A percentile compares a stretch with the other conserved stretches of the same genome.
phyloP scores from a whole-genome alignment of 2,113 vertebrate genomes.

The Nothocercus julius region DNA sequence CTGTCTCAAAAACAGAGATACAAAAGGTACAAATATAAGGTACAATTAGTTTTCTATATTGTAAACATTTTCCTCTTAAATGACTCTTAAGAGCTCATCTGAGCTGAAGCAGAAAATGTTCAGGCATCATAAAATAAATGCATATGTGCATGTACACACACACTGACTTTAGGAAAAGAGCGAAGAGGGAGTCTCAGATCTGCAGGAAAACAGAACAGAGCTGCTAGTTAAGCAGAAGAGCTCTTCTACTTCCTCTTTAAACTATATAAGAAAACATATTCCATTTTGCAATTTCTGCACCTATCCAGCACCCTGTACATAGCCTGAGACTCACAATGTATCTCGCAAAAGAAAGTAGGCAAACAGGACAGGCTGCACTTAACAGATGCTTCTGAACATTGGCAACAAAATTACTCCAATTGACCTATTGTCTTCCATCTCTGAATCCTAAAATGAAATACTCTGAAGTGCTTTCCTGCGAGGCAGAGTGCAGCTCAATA shows the following conservation, averaged over 20 bases:
- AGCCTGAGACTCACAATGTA: not conserved
- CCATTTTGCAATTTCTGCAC: not conserved
- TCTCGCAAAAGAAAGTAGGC: not conserved
- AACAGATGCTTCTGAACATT: not conserved
- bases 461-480: not conserved
- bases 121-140: not conserved
- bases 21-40: not conserved
- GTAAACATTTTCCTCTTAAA: not conserved
- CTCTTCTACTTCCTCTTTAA: not conserved
- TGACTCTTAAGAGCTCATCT: not conserved
- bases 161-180: not conserved
- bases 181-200: not conserved
- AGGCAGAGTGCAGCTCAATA: not conserved
- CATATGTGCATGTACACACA: not conserved
- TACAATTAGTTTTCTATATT: not conserved
- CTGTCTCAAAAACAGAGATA: not conserved
- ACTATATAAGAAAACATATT: not conserved
- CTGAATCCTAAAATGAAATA: not conserved
- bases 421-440: not conserved
- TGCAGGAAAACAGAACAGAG: not conserved
- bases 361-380: accelerated
- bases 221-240: not conserved
- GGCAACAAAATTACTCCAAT: not conserved
- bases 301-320: not conserved
- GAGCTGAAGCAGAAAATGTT: not conserved